Conservation (phyloP, 2,888 invertebrate genomes). For the Watsonalla binaria region DNA sequence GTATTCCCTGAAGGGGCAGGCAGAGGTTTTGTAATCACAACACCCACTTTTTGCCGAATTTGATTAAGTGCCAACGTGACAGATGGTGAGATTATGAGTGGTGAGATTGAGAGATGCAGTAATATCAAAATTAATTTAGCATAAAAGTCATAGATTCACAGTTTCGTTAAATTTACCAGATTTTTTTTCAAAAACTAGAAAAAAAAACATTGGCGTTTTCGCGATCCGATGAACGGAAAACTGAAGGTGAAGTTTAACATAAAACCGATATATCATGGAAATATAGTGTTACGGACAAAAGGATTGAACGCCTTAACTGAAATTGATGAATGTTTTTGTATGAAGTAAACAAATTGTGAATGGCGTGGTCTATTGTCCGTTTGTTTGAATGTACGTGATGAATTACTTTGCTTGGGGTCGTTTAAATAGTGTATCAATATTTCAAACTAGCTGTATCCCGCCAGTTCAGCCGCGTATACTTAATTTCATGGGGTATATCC, state of each 20-base stretch:
- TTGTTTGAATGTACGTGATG: neutral
- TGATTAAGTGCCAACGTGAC: no score
- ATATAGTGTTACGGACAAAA: constrained; percentile 6
- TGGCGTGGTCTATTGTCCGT: neutral
- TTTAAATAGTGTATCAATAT: neutral
- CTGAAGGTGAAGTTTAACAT: constrained; percentile 14
- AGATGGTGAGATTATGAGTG: no score
- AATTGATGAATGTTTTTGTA: constrained; percentile 12
- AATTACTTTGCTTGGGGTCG: neutral
- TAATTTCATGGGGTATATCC: no score
- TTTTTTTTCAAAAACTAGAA: neutral
- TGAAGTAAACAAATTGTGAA: neutral
- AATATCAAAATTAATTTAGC: no score
- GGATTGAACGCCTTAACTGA: constrained; percentile 6
- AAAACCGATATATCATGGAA: constrained; percentile 16
- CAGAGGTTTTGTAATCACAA: no score
- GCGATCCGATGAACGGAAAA: constrained; percentile 43
- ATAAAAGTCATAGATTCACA: no score
- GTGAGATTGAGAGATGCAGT: no score
- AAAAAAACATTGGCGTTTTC: constrained; percentile 32
- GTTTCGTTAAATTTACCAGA: no score
- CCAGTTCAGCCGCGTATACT: no score
- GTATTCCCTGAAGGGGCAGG: no score
- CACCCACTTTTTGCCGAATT: no score
- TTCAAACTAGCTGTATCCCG: no score